Evolutionary conservation across 2,797 vertebrate species (phyloP), one percentile per base, ranked within the genome.

Genomic region (Sebastes dallii): DNA sequence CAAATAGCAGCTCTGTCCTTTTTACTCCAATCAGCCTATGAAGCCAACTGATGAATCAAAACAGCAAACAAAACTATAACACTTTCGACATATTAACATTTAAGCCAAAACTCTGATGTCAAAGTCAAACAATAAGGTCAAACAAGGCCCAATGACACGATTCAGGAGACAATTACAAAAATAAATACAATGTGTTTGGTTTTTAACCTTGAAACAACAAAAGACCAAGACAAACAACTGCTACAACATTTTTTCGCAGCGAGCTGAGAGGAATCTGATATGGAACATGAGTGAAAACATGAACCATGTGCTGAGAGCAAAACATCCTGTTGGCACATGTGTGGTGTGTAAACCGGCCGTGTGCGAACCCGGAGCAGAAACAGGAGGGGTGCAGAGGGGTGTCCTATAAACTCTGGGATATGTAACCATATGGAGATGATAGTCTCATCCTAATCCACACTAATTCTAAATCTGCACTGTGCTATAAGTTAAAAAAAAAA

Each of bases 311-410:
- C 71, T 12, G 46, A 83, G 75, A 85, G 77, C 56, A 90, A 85
- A 91, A 93, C 88, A 93, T 93, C 86, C 91, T 92, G 82, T 74
- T 72, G 86, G 81, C 87, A 84, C 78, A 86, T 85, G 83, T 64
- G 75, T 77, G 72, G 46, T 46, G 61, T 87, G 71, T 85, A 86
- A 90, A 77, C 54, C 14, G 42, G 68, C 73, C 18, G 8, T 82
- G 80, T 73, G 79, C 89, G 84, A 88, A 86, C 6, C 6, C 30
- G 5, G 59, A 72, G 75, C 54, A 42, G 73, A 84, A 24, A 75
- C 14, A 27, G 14, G 36, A 36, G 39, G 64, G 16, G 16, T 4
- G 36, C 27, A 58, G 72, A 68, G 24, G 54, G 66, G 66, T 2
- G 32, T 46, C 66, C 52, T 8, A 7, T 3, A 2, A 86, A 5